Evolutionary conservation across 2,113 vertebrate species (phyloP).

Genomic region (Xerus inauris): DNA sequence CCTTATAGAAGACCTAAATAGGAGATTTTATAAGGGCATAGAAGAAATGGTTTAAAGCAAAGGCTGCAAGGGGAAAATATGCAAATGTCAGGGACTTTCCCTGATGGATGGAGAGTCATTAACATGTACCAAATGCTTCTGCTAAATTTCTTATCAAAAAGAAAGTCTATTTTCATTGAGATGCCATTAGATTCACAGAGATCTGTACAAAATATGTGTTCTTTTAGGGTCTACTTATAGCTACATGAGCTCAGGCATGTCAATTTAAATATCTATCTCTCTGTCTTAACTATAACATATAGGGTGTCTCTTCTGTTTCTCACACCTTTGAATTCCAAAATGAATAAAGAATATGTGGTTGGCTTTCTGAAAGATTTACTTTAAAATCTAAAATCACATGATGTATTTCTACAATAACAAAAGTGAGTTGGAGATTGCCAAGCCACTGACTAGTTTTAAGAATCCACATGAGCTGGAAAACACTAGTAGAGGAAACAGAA

Average conservation of each 20-base stretch:
- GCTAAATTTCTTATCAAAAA: background rate
- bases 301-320: background rate
- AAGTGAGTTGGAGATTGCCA: background rate
- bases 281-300: background rate
- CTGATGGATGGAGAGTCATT: background rate
- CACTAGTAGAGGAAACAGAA: conserved; percentile 14
- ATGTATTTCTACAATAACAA: conserved; percentile 19
- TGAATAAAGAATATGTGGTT: background rate
- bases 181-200: background rate
- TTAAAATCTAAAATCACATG: conserved; percentile 30
- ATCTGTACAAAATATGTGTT: background rate
- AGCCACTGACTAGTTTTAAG: background rate
- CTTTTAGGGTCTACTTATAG: too few relatives aligned
- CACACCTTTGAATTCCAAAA: background rate
- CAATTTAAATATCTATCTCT: background rate
- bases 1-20: background rate
- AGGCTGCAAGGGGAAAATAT: background rate
- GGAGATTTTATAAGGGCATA: background rate
- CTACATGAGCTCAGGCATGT: background rate
- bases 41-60: background rate
- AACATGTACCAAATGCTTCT: background rate
- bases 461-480: background rate
- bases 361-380: background rate
- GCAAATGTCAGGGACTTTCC: background rate
- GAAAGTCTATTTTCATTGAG: background rate